A percentile compares a stretch with the other conserved stretches of the same genome.
Conservation (phyloP, 1,140 invertebrate species). For the Brachionus plicatilis region DNA sequence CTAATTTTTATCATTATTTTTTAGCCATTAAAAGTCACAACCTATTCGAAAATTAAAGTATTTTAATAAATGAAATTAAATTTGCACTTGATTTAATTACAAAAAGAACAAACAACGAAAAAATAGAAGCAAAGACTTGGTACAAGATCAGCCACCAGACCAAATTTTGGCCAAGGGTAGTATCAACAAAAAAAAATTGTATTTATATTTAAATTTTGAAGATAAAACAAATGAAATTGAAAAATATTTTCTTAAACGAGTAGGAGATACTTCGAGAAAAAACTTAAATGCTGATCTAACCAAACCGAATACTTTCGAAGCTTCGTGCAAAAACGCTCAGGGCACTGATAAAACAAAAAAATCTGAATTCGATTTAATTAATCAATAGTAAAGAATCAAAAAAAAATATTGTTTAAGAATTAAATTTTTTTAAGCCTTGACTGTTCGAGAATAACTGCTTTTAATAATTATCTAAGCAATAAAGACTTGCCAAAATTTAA, state of each 20-base stretch:
- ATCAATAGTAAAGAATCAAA: background rate
- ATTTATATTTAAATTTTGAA: background rate
- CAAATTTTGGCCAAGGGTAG: background rate
- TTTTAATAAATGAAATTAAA: background rate
- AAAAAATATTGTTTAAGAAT: background rate
- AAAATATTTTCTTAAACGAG: constrained; percentile 25
- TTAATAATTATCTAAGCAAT: background rate
- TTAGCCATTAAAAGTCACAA: background rate
- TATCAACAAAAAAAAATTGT: background rate
- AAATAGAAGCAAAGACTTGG: background rate
- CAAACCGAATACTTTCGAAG: background rate
- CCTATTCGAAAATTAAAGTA: constrained; percentile 27
- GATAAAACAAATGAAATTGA: constrained; percentile 5
- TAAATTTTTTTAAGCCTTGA: background rate
- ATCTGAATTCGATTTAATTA: background rate
- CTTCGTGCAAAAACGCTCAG: background rate
- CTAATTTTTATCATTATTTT: background rate
- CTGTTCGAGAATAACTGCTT: background rate
- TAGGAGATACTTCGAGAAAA: background rate
- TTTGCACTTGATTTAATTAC: background rate
- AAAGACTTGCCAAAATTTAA: constrained; percentile 3
- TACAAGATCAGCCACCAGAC: background rate
- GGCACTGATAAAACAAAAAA: background rate
- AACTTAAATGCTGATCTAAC: background rate
- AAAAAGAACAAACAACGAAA: background rate